Conservation (phyloP, 2,888 invertebrate species). For the Molanna angustata region DNA sequence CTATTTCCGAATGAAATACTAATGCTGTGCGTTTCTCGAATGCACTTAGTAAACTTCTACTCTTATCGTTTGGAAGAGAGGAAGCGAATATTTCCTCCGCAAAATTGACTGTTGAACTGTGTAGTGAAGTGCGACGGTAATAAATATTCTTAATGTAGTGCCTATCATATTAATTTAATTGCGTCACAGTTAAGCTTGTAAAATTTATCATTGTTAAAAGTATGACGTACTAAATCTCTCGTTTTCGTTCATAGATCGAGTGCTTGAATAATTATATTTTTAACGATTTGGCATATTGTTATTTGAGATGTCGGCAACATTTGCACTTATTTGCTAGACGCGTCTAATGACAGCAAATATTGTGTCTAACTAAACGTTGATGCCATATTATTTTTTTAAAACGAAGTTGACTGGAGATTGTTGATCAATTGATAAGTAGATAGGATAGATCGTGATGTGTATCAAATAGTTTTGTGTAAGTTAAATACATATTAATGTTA, state of each 20-base stretch:
- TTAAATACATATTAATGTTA: not conserved
- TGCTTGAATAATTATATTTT: not conserved
- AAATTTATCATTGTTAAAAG: not conserved
- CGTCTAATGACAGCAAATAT: not conserved
- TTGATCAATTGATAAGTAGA: slow-evolving; percentile 10
- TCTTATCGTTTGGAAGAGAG: slow-evolving; percentile 1
- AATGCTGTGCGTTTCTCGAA: no score
- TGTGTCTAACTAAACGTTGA: not conserved
- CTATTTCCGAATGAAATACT: no score
- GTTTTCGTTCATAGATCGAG: not conserved
- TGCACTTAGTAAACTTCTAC: no score
- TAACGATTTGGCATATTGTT: no score
- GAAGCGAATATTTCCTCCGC: slow-evolving; percentile 3
- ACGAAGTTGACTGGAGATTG: slow-evolving; percentile 14
- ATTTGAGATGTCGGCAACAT: not conserved
- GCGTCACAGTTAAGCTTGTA: slow-evolving; percentile 30
- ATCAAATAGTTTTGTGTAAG: not conserved
- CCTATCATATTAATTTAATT: slow-evolving; percentile 29
- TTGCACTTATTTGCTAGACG: not conserved
- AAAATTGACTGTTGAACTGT: slow-evolving; percentile 2
- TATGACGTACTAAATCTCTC: not conserved
- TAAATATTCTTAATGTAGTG: slow-evolving; percentile 27
- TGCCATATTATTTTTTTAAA: slow-evolving; percentile 17
- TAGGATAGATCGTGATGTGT: slow-evolving; percentile 19
- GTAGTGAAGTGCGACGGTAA: slow-evolving; percentile 15